Percentiles rank a stretch among this genome's conserved stretches.
Evolutionary conservation across 2,113 vertebrate species (phyloP).

Genomic region (Microtus ochrogaster): DNA sequence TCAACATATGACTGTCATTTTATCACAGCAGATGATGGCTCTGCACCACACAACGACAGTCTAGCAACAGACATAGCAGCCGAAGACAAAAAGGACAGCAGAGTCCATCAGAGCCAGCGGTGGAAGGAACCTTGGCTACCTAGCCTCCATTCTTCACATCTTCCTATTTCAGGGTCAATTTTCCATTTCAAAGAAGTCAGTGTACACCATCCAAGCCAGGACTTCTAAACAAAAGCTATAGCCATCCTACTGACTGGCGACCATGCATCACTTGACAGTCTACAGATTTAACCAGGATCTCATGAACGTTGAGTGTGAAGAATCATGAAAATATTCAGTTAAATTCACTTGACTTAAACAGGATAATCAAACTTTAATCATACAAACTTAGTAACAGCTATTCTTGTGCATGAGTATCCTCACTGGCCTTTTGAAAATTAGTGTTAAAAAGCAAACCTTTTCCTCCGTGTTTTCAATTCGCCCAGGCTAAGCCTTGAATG

Average conservation of each 20-base stretch:
- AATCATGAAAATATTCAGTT: conserved; percentile 37
- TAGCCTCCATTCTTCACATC: not conserved
- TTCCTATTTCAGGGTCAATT: not conserved
- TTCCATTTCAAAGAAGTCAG: conserved; percentile 3
- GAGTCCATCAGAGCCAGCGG: not conserved
- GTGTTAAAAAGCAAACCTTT: conserved; percentile 26
- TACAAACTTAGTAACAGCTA: not conserved
- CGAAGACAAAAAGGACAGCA: not conserved
- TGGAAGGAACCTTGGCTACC: not conserved
- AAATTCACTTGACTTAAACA: conserved; percentile 45
- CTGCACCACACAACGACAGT: not conserved
- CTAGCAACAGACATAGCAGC: not conserved
- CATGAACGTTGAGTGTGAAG: not conserved
- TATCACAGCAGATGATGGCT: conserved; percentile 27
- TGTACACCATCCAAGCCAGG: not conserved
- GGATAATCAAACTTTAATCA: not conserved
- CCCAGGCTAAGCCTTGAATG: conserved; percentile 5
- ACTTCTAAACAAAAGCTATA: not conserved
- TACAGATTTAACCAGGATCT: not conserved
- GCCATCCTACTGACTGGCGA: not conserved
- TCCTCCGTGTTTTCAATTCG: not conserved
- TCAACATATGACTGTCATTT: not conserved
- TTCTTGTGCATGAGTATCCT: not conserved
- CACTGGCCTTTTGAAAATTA: not conserved
- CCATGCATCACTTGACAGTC: not conserved